Conservation (phyloP, 2,797 vertebrate genomes). For the Gastrophryne carolinensis region DNA sequence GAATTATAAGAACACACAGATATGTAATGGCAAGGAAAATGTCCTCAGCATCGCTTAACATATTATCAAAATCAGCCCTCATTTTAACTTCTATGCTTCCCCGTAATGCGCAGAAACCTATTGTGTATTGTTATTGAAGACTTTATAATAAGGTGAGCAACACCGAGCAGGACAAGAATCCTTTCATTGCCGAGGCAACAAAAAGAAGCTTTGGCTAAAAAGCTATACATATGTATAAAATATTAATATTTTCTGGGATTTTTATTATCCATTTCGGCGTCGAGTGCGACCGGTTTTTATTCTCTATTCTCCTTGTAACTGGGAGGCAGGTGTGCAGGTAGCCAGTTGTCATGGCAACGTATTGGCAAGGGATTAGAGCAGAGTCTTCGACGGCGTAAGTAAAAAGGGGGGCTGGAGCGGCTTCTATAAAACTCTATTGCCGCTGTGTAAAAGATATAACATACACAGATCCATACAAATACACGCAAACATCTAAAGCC, state of each 20-base stretch:
- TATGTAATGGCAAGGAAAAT: conserved; percentile 28
- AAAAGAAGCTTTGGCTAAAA: conserved; percentile 57
- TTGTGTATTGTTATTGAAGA: conserved; percentile 42
- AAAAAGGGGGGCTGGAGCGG: conserved; percentile 10
- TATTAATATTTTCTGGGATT: conserved; percentile 71
- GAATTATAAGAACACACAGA: conserved; percentile 29
- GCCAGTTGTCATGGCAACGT: conserved; percentile 77
- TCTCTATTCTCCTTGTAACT: conserved; percentile 64
- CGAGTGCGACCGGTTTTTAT: conserved; percentile 68
- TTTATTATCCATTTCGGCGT: conserved; percentile 68
- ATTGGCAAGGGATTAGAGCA: conserved; percentile 73
- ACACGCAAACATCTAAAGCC: conserved; percentile 31
- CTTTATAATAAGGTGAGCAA: conserved; percentile 42
- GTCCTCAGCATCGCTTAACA: conserved; percentile 23
- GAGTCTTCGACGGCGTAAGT: conserved; percentile 37
- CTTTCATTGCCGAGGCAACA: conserved; percentile 6
- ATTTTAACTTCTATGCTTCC: conserved; percentile 44
- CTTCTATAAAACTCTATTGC: conserved; percentile 46
- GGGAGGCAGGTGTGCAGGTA: conserved; percentile 76
- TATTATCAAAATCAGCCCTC: conserved; percentile 43
- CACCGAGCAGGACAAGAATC: conserved; percentile 9
- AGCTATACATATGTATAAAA: conserved; percentile 67
- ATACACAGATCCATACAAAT: conserved; percentile 37
- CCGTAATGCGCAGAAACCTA: conserved; percentile 31
- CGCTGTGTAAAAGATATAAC: conserved; percentile 47